These are phyloP conservation scores for Poeciliopsis paucimaculata DNA, from an alignment of 2,797 vertebrate species.

Conservation along the genomic window DNA sequence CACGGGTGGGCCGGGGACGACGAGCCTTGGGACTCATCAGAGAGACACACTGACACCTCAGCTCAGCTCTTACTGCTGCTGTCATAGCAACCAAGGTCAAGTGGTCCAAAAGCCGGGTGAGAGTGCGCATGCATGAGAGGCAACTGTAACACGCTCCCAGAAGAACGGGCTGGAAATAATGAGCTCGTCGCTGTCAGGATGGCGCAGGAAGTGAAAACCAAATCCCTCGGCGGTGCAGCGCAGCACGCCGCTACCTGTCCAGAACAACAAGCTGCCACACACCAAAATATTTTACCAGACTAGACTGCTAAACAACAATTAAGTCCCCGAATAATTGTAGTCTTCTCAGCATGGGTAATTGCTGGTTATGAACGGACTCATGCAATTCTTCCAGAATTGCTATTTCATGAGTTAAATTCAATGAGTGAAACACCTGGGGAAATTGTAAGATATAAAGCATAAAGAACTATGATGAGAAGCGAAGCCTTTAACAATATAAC, in stretches of 20 bases:
- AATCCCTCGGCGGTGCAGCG: slow-evolving; percentile 46
- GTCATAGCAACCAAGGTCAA: slow-evolving; percentile 83
- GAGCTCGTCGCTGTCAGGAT: slow-evolving; percentile 67
- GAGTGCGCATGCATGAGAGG: slow-evolving; percentile 35
- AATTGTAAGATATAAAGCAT: not conserved
- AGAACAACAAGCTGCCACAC: slow-evolving; percentile 21
- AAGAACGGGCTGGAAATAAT: slow-evolving; percentile 69
- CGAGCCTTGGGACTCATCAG: slow-evolving; percentile 73
- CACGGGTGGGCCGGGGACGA: slow-evolving; percentile 61
- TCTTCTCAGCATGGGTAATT: not conserved
- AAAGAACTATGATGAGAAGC: not conserved
- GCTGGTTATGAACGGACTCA: not conserved
- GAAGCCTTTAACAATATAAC: slow-evolving; percentile 2
- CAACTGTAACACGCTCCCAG: slow-evolving; percentile 55
- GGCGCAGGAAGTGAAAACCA: slow-evolving; percentile 44
- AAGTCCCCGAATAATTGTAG: slow-evolving; percentile 12
- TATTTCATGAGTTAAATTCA: slow-evolving; percentile 1
- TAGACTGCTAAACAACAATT: slow-evolving; percentile 18
- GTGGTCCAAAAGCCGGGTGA: slow-evolving; percentile 61
- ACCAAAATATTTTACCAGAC: slow-evolving; percentile 21
- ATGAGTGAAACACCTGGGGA: not conserved
- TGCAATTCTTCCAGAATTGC: slow-evolving; percentile 9
- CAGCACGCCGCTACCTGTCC: slow-evolving; percentile 21
- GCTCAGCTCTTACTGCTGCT: slow-evolving; percentile 70
- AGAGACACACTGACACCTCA: slow-evolving; percentile 70